Evolutionary conservation across 2,113 vertebrate species (phyloP).

Genomic region (Halichoerus grypus): DNA sequence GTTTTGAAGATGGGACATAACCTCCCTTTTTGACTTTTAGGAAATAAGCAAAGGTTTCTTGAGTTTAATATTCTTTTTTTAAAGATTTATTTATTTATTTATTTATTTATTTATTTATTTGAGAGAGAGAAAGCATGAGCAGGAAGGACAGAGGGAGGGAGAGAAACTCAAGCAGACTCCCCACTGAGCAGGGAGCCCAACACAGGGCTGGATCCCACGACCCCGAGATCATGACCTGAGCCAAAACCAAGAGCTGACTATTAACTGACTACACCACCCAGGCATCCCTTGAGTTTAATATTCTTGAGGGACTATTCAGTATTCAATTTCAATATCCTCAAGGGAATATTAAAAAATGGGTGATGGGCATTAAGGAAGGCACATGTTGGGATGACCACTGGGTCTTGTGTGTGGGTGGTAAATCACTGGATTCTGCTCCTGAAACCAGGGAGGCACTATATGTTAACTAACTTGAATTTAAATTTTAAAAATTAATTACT

Average conservation of each 20-base stretch:
- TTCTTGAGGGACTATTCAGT: background rate
- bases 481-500: background rate
- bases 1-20: background rate
- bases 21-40: conserved; percentile 1
- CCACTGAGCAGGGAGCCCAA: background rate
- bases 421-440: background rate
- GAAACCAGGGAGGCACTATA: background rate
- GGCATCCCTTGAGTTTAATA: background rate
- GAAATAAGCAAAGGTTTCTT: conserved; percentile 24
- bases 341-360: background rate
- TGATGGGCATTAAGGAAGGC: background rate
- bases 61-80: background rate
- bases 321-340: background rate
- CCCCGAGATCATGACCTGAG: background rate
- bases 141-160: background rate
- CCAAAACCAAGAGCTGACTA: background rate
- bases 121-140: background rate
- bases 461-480: background rate
- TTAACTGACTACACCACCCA: background rate
- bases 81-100: background rate
- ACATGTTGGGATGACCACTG: background rate
- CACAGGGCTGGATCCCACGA: background rate
- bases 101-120: background rate
- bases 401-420: background rate
- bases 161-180: background rate